A percentile compares a stretch with the other conserved stretches of the same genome.
These are phyloP conservation scores for Zaprionus obscuricornis DNA, from an alignment of 2,888 invertebrate genomes.

Conservation along the genomic window DNA sequence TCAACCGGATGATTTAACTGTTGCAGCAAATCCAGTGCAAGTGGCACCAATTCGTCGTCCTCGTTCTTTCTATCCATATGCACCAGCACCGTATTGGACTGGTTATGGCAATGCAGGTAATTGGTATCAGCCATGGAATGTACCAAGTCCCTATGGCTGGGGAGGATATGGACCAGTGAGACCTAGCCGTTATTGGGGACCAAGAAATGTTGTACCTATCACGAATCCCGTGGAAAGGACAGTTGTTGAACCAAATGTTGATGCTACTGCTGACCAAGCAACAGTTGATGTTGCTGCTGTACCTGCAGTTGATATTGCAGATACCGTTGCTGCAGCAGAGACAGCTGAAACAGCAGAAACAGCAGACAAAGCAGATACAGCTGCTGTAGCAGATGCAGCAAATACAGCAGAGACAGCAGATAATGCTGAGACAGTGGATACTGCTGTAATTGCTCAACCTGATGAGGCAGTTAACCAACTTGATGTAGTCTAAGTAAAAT, in stretches of 20 bases:
- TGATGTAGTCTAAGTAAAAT: too few species aligned
- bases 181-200: conserved; percentile 17
- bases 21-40: too few species aligned
- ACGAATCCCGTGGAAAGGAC: too few species aligned
- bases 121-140: too few species aligned
- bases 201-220: not conserved
- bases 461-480: not conserved
- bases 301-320: not conserved
- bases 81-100: conserved; percentile 21
- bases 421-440: conserved; percentile 4
- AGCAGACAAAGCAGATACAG: not conserved
- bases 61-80: too few species aligned
- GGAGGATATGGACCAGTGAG: too few species aligned
- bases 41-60: too few species aligned
- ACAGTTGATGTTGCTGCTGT: too few species aligned
- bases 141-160: conserved; percentile 5
- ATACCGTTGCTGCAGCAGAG: not conserved
- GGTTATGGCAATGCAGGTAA: conserved; percentile 20
- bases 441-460: not conserved
- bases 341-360: not conserved
- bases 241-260: not conserved
- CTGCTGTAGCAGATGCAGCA: not conserved
- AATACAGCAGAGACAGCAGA: not conserved
- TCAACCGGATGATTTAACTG: too few species aligned
- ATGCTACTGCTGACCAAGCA: not conserved